Evolutionary conservation across 2,888 invertebrate species (phyloP).

Genomic region (Aspidapion aeneum): DNA sequence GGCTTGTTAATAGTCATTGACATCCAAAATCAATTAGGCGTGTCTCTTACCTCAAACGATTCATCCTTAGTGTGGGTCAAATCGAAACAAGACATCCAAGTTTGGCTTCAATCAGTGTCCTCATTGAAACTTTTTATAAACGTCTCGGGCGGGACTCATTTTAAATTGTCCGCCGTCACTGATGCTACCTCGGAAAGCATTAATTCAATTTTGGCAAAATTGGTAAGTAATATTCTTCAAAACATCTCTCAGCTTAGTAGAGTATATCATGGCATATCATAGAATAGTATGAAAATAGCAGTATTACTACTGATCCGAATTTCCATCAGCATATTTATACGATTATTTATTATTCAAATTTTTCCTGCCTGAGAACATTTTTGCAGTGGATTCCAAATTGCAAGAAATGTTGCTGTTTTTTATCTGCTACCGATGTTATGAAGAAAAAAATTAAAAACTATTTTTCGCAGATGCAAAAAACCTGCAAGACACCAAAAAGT

Average conservation of each 20-base stretch:
- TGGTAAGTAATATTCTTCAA: too few species aligned
- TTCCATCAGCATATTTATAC: too few species aligned
- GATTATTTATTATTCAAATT: background rate
- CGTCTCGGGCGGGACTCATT: constrained; percentile 19
- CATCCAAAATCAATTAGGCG: constrained; percentile 19
- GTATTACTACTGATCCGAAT: too few species aligned
- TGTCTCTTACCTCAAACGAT: constrained; percentile 21
- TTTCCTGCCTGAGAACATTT: background rate
- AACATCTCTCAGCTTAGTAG: too few species aligned
- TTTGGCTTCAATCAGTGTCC: constrained; percentile 18
- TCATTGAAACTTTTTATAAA: constrained; percentile 20
- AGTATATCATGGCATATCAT: too few species aligned
- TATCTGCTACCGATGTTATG: too few species aligned
- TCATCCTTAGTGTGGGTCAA: constrained; percentile 19
- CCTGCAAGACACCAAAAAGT: too few species aligned
- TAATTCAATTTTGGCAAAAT: constrained; percentile 13
- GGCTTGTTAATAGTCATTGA: constrained; percentile 25
- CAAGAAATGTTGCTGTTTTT: too few species aligned
- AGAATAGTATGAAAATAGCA: too few species aligned
- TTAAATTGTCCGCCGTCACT: constrained; percentile 16
- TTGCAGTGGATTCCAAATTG: too few species aligned
- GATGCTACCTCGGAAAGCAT: constrained; percentile 8
- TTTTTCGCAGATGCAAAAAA: too few species aligned
- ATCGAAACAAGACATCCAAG: constrained; percentile 18
- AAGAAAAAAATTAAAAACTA: too few species aligned